phyloP scores from a whole-genome alignment of 2,888 invertebrate species.

The Diplazon laetatorius region DNA sequence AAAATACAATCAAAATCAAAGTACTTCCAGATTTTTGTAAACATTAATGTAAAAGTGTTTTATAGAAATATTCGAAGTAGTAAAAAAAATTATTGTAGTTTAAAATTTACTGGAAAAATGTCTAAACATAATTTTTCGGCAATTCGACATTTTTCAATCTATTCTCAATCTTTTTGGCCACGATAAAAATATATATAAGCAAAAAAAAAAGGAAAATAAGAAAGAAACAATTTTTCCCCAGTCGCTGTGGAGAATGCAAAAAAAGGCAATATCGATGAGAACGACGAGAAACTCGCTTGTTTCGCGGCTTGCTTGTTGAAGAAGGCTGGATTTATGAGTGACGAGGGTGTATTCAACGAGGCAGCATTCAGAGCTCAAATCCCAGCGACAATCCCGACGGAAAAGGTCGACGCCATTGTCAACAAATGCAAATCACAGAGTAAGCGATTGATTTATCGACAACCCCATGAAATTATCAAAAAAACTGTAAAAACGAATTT shows the following conservation, averaged over 20 bases:
- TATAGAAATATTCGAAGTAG: too few relatives aligned
- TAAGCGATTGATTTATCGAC: slow-evolving; percentile 57
- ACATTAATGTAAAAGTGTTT: too few relatives aligned
- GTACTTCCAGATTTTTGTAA: too few relatives aligned
- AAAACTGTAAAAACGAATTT: too few relatives aligned
- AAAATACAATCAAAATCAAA: too few relatives aligned
- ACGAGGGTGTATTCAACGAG: slow-evolving; percentile 71
- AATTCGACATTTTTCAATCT: too few relatives aligned
- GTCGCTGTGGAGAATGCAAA: slow-evolving; percentile 72
- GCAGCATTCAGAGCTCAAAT: slow-evolving; percentile 68
- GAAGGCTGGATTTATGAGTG: slow-evolving; percentile 72
- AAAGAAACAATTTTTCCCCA: slow-evolving; percentile 62
- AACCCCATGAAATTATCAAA: slow-evolving; percentile 20
- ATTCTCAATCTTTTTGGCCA: too few relatives aligned
- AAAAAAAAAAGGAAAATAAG: too few relatives aligned
- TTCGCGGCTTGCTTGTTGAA: slow-evolving; percentile 75
- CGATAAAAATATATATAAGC: too few relatives aligned
- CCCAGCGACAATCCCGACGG: slow-evolving; percentile 65
- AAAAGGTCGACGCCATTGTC: slow-evolving; percentile 69
- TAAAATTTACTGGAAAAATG: too few relatives aligned
- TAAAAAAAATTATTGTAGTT: too few relatives aligned
- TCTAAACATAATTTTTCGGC: too few relatives aligned
- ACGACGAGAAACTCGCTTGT: slow-evolving; percentile 73
- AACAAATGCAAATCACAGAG: slow-evolving; percentile 68
- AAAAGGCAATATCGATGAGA: slow-evolving; percentile 65